phyloP scores from a whole-genome alignment of 2,113 vertebrate species.

The Spheniscus mendiculus region DNA sequence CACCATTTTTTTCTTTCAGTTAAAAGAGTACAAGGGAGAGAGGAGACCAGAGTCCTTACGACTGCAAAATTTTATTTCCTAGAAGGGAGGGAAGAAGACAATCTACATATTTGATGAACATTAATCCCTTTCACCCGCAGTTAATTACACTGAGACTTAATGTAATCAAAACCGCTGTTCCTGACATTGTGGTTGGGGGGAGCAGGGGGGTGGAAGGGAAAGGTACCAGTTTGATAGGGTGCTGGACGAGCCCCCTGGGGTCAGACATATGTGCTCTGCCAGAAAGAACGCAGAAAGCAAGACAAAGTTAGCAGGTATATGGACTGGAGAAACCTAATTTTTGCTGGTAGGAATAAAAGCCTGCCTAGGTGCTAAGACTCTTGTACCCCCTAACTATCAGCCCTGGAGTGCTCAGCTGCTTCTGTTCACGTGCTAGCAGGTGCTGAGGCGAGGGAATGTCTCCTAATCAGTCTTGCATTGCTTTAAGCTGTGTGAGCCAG shows the following conservation, averaged over 20 bases:
- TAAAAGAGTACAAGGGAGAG: not conserved
- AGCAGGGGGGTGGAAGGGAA: not conserved
- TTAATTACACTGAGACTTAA: not conserved
- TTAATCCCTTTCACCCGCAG: not conserved
- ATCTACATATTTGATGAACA: not conserved
- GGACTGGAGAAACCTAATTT: not conserved
- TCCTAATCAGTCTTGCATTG: not conserved
- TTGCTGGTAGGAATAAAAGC: not conserved
- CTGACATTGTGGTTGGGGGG: rapidly evolving
- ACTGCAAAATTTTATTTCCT: not conserved
- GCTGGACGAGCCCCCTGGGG: not conserved
- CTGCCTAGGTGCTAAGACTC: not conserved
- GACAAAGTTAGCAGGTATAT: rapidly evolving
- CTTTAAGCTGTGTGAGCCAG: not conserved
- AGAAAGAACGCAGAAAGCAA: not conserved
- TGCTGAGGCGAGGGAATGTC: not conserved
- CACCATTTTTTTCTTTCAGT: not conserved
- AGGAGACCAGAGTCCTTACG: not conserved
- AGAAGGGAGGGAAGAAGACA: not conserved
- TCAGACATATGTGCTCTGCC: not conserved
- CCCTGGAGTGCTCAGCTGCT: not conserved
- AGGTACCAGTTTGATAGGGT: not conserved
- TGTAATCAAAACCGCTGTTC: not conserved
- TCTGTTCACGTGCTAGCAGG: not conserved
- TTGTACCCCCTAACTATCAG: rapidly evolving